A percentile compares a stretch with the other conserved stretches of the same genome.
These are phyloP conservation scores for Leptopilina myrica DNA, from an alignment of 2,888 invertebrate species.

Conservation along the genomic window DNA sequence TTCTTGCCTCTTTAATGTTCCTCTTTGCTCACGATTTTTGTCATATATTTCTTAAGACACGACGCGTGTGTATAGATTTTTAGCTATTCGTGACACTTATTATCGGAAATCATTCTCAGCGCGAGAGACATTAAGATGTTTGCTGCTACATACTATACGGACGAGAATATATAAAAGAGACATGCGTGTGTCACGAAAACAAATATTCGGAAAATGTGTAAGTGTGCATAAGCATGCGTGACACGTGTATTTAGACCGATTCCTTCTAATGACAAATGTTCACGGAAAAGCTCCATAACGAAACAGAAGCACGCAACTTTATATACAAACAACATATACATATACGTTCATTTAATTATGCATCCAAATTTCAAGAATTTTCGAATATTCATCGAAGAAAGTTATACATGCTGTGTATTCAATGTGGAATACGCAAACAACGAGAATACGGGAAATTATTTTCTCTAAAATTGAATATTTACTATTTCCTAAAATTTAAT, in stretches of 20 bases:
- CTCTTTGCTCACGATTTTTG: too few species aligned
- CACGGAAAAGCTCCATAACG: constrained; percentile 40
- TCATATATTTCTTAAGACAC: not conserved
- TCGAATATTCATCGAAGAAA: not conserved
- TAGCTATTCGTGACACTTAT: constrained; percentile 49
- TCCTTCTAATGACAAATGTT: constrained; percentile 35
- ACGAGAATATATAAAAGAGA: constrained; percentile 39
- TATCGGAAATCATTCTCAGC: constrained; percentile 50
- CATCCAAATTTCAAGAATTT: constrained; percentile 28
- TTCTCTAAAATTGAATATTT: too few species aligned
- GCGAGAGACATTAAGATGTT: constrained; percentile 46
- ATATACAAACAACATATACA: not conserved
- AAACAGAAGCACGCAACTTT: constrained; percentile 33
- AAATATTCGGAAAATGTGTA: constrained; percentile 23
- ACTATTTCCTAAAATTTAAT: too few species aligned
- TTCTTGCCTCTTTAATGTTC: too few species aligned
- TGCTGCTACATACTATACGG: constrained; percentile 20
- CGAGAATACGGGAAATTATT: not conserved
- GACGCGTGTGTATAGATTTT: not conserved
- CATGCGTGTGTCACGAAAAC: constrained; percentile 39
- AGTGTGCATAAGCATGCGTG: constrained; percentile 39
- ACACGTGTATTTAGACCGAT: constrained; percentile 38
- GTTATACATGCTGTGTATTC: too few species aligned
- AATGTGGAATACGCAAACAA: too few species aligned
- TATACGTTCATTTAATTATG: constrained; percentile 27